Evolutionary conservation across 2,113 vertebrate species (phyloP).

Genomic region (Cheirogaleus medius): DNA sequence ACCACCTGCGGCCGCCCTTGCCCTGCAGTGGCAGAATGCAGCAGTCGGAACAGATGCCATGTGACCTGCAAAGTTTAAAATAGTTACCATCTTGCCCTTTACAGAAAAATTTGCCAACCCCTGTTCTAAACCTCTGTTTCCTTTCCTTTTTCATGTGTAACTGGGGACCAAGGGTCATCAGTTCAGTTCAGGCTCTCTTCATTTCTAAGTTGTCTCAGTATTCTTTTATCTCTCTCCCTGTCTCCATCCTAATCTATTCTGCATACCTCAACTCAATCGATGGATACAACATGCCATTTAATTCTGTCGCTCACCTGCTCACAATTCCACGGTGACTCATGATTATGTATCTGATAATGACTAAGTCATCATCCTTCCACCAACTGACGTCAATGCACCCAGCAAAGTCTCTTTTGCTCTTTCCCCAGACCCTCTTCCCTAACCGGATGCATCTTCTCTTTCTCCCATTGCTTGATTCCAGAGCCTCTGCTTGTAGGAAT

Average conservation of each 20-base stretch:
- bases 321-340: neutral
- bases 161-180: neutral
- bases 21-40: neutral
- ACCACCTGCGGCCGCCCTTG: neutral
- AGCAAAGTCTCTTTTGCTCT: neutral
- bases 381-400: neutral
- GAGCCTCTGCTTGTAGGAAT: neutral
- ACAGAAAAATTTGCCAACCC: neutral
- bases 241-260: neutral
- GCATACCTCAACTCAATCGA: neutral
- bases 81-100: neutral
- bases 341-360: neutral
- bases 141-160: neutral
- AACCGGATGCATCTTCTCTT: neutral
- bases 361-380: neutral
- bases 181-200: neutral
- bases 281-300: neutral
- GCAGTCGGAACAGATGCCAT: neutral
- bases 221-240: neutral
- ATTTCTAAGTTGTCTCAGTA: neutral
- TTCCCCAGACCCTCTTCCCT: neutral
- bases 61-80: neutral
- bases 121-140: neutral
- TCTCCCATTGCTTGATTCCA: neutral
- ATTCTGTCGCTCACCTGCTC: neutral